These are phyloP conservation scores for Poeciliopsis prolifica DNA, from an alignment of 2,113 vertebrate species.

Conservation along the genomic window DNA sequence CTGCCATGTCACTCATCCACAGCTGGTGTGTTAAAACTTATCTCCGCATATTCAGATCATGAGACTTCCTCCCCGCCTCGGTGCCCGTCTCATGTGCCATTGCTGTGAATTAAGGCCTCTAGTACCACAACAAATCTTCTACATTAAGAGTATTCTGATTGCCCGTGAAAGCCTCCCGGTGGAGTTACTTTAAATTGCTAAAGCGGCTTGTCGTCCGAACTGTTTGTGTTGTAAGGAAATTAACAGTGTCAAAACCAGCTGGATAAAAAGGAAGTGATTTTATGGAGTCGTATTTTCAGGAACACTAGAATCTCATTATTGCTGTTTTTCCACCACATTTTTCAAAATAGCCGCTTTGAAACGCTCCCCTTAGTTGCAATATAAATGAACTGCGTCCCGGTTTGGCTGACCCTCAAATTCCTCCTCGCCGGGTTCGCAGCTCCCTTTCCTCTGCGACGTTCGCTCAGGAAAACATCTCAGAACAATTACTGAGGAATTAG, in stretches of 20 bases:
- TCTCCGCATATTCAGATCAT: background rate
- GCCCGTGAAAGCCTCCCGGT: background rate
- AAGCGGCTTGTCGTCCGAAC: background rate
- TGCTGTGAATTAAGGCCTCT: background rate
- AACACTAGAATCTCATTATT: constrained; percentile 20
- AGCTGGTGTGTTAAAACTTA: background rate
- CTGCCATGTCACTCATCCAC: background rate
- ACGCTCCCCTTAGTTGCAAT: constrained; percentile 32
- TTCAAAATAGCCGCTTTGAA: constrained; percentile 62
- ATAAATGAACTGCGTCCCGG: constrained; percentile 47
- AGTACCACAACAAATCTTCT: background rate
- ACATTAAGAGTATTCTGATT: background rate
- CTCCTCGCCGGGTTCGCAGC: constrained; percentile 37
- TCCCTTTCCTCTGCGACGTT: constrained; percentile 26
- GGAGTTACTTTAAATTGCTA: background rate
- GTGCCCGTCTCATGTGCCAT: background rate
- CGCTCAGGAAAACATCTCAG: constrained; percentile 40
- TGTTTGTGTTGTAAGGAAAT: constrained; percentile 15
- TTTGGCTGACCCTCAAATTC: constrained; percentile 55
- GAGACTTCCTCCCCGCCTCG: background rate
- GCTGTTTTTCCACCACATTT: constrained; percentile 31
- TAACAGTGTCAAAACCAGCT: background rate
- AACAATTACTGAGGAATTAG: constrained; percentile 31
- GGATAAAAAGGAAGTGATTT: constrained; percentile 7
- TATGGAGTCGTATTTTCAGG: background rate